Evolutionary conservation across 2,113 vertebrate species (phyloP), one percentile per base, ranked within the genome.

Genomic region (Litocranius walleri): DNA sequence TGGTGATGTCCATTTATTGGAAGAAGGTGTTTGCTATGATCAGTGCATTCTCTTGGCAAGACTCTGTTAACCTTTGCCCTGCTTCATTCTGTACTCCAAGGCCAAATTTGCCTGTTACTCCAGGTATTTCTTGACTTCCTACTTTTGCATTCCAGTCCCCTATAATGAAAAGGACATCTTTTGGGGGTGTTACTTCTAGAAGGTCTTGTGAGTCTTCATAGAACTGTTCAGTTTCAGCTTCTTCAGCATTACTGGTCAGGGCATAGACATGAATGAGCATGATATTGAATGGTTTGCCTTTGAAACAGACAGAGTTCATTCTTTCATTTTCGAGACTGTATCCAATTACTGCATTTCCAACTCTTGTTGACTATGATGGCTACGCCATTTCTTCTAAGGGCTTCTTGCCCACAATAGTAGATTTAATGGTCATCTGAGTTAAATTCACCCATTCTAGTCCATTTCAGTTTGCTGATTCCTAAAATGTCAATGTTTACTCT

Each of bases 401-500:
- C 11, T 71, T 40, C 19, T 40, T 40, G 67, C n/a, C 5, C 19
- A 23, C 19, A 12, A 19, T 23, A 36, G n/a, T 71, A 71, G 19
- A 36, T 21, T 36, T 6, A 36, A 36, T 67, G 4, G 19, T 71
- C 64, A 12, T 36, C n/a, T 36, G n/a, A 21, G n/a, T 36, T 71
- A 71, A 71, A 71, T 71, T 71, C n/a, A 71, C 64, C 64, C n/a
- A 36, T 71, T 71, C 33, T 19, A 71, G n/a, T 71, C n/a, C n/a
- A 71, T 71, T 21, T 71, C 9, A 71, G n/a, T 71, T 36, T 0
- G 0, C n/a, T 71, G n/a, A 36, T 71, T 21, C n/a, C 17, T 71
- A 71, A 21, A 71, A 71, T 36, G 64, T 67, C 33, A 21, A 1
- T 5, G n/a, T 71, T 71, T 5, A 71, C 19, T 21, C 17, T 71